Base-by-base conservation (phyloP, 2,113 vertebrate genomes). In the Chlamydotis undulata region DNA sequence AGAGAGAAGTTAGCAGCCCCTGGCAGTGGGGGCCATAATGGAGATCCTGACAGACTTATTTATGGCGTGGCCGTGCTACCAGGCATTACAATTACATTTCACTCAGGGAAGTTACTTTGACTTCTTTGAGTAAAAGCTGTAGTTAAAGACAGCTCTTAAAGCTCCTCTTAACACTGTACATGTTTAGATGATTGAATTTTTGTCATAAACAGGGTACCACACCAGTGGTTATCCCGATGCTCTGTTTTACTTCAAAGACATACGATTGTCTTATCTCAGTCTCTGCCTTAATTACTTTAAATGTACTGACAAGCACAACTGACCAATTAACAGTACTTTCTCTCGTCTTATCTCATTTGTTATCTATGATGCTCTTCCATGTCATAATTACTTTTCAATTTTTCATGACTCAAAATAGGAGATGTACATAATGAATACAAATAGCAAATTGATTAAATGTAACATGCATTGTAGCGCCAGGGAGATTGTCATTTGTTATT, bases 351-450 rank as follows among this genome's bases (percentile, higher is more conserved):
- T 65, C 96, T 96, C 95, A 93, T 97, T 97, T 97, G 96, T 96
- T 97, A 97, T 97, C 97, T 82, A 64, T 15, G 94, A 94, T 96
- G 83, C 71, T 92, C 89, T 95, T 97, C 95, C 94, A 53, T 47
- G 88, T 97, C 91, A 83, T 95, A 97, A 97, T 55, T 93, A 94
- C 88, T 97, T 97, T 96, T 98, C 97, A 97, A 97, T 98, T 97
- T 98, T 98, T 98, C 97, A 98, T 98, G 94, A 96, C 95, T 97
- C 92, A 97, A 90, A 98, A 98, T 94, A 95, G 94, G 94, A 95
- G 91, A 67, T 86, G 87, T 95, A 93, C 96, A 95, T 97, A 96
- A 97, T 97, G 97, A 98, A 98, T 97, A 97, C 95, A 96, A 97
- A 98, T 83, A 94, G 93, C 90, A 95, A 94, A 97, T 91, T 96